Percentiles rank a stretch among this genome's conserved stretches.
These are phyloP conservation scores for Sapajus apella DNA, from an alignment of 2,113 vertebrate species.

Conservation along the genomic window DNA sequence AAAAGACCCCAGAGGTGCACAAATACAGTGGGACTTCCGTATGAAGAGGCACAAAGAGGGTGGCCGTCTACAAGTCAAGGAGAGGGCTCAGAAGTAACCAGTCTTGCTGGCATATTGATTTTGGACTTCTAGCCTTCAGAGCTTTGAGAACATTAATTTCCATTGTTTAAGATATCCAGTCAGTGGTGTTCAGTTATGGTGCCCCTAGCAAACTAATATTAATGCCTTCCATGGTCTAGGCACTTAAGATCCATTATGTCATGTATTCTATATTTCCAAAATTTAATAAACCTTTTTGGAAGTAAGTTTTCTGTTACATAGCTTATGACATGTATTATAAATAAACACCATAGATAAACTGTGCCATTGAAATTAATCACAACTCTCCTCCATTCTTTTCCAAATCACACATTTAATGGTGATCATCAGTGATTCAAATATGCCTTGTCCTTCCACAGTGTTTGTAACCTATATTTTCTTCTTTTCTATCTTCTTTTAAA, in stretches of 20 bases:
- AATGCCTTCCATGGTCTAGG: background rate
- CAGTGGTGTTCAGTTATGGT: background rate
- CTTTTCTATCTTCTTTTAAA: background rate
- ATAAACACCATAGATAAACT: background rate
- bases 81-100: background rate
- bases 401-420: background rate
- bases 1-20: fast-evolving
- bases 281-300: background rate
- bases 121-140: background rate
- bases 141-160: background rate
- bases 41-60: fast-evolving
- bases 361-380: background rate
- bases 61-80: background rate
- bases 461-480: background rate
- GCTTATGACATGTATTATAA: background rate
- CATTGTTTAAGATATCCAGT: background rate
- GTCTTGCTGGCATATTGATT: background rate
- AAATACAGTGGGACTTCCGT: background rate
- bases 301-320: background rate
- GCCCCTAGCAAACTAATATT: background rate
- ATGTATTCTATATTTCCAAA: background rate
- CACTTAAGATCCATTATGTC: background rate
- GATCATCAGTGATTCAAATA: background rate
- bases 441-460: background rate
- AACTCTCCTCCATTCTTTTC: background rate